Evolutionary conservation across 2,113 vertebrate species (phyloP).

Genomic region (Urocynchramus pylzowi): DNA sequence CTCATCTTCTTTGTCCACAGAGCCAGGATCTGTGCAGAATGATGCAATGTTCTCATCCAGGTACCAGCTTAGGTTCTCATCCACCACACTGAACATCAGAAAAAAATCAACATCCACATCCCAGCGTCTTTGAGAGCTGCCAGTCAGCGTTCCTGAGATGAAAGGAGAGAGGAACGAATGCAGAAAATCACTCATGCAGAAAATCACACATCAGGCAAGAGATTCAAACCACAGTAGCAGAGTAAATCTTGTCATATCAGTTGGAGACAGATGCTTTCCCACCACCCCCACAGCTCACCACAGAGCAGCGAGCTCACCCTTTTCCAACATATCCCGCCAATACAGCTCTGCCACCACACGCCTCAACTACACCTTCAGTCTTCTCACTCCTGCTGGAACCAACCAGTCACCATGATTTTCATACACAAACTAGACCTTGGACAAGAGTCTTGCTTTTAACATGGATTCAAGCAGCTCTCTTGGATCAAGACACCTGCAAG

Average conservation of each 20-base stretch:
- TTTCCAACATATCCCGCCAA: not conserved
- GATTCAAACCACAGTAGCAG: not conserved
- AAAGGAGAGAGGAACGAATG: not conserved
- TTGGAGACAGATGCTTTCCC: not conserved
- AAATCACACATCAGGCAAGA: not conserved
- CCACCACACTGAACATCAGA: constrained; percentile 76
- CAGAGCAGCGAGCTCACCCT: not conserved
- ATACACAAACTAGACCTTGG: not conserved
- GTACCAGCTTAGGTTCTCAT: constrained; percentile 81
- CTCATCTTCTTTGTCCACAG: constrained; percentile 71
- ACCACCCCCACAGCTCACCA: not conserved
- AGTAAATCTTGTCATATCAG: not conserved
- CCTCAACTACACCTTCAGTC: not conserved
- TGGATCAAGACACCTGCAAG: not conserved
- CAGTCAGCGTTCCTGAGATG: constrained; percentile 62
- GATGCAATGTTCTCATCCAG: constrained; percentile 71
- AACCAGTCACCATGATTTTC: not conserved
- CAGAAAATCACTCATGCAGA: not conserved
- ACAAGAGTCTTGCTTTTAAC: not conserved
- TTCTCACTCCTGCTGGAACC: not conserved
- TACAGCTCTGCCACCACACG: accelerated
- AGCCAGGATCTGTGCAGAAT: constrained; percentile 69
- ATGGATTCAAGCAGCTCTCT: not conserved
- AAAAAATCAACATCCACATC: constrained; percentile 76
- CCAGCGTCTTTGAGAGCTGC: constrained; percentile 52